Base-by-base conservation (phyloP, 2,113 vertebrate genomes). In the Hippolais icterina region DNA sequence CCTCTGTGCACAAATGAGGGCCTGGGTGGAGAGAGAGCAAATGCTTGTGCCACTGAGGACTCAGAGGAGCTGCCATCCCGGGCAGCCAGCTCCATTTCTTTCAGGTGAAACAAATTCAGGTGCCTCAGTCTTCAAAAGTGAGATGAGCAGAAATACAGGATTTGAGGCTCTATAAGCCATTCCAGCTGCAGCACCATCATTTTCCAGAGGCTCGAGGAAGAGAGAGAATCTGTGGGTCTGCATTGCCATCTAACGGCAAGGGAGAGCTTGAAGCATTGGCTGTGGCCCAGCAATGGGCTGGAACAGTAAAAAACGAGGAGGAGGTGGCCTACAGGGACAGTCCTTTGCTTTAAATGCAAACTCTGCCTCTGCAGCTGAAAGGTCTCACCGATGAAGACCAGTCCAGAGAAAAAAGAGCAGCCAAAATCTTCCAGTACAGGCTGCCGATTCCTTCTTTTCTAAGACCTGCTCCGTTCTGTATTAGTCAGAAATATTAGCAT, bases 181-280 rank as follows among this genome's bases (percentile, higher is more conserved):
- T 84, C 56, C 83, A 88, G 50, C 35, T 44, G 75, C 78, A 47
- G 19, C 39, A 33, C 23, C 56, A 27, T 44, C 82, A 20, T 77
- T 83, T 77, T 61, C 41, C 82, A n/a, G 35, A 14, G 29, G 59
- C 53, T 47, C 20, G 3, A 33, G 63, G 68, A 49, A 49, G 57
- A 60, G 53, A 13, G 35, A 29, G 10, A 22, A 95, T 97, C 79
- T 66, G 88, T 92, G 76, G 80, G 91, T 89, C 60, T 94, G 85
- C 76, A 92, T 60, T 97, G 97, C 94, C 97, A 96, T 92, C 97
- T 95, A 91, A 82, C 11, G 97, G 91, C 37, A 22, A 79, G 61
- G 57, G 56, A 46, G 49, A 29, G 91, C 61, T 25, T 5, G 15
- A 23, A 64, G 79, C n/a, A 10, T 9, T n/a, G 46, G 6, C 41